Conservation (phyloP, 2,113 vertebrate genomes). For the Phyllostomus discolor region DNA sequence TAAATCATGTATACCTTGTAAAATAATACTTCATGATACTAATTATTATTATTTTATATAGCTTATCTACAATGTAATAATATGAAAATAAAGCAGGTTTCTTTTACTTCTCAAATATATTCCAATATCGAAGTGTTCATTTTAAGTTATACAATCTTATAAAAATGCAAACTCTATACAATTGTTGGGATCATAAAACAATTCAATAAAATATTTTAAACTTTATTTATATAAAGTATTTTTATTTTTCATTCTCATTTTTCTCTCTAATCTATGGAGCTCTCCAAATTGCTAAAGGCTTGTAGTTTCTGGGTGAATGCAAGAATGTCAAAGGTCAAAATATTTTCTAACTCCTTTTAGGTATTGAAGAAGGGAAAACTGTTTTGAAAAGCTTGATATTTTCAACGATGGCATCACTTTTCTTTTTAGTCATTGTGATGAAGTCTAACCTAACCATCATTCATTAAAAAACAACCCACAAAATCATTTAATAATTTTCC, state of each 20-base stretch:
- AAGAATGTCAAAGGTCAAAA: neutral
- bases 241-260: slow-evolving; percentile 33
- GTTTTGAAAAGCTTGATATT: neutral
- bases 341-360: slow-evolving; percentile 19
- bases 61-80: neutral
- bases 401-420: slow-evolving; percentile 24
- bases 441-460: neutral
- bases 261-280: neutral
- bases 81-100: neutral
- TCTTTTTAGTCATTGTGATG: slow-evolving; percentile 13
- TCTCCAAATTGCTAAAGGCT: neutral
- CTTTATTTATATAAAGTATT: neutral
- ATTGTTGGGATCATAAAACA: neutral
- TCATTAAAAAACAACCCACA: neutral
- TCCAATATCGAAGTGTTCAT: neutral
- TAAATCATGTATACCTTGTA: neutral
- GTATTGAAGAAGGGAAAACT: slow-evolving; percentile 13
- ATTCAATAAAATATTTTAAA: neutral
- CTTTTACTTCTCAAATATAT: neutral
- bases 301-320: slow-evolving; percentile 9
- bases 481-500: neutral
- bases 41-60: slow-evolving; percentile 6
- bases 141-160: neutral
- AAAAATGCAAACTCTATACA: slow-evolving; percentile 13
- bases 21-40: neutral